phyloP scores from a whole-genome alignment of 1,140 invertebrate genomes.

The Cotesia vestalis region DNA sequence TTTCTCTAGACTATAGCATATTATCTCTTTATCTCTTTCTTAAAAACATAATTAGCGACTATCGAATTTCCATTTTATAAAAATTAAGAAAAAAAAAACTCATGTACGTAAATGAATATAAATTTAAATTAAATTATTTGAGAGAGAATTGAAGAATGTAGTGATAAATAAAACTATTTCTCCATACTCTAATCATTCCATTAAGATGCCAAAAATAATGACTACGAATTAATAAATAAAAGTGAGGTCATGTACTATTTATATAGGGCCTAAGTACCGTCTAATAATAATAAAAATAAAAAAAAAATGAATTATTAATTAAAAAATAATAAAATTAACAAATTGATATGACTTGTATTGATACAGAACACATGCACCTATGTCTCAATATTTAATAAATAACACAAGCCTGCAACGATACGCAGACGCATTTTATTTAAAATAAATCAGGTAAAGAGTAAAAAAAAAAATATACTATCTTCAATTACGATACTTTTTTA shows the following conservation, averaged over 20 bases:
- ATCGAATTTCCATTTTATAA: background rate
- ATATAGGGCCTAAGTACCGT: slow-evolving; percentile 51
- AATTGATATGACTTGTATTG: slow-evolving; percentile 3
- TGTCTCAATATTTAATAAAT: slow-evolving; percentile 35
- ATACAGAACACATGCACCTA: slow-evolving; percentile 30
- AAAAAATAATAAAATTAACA: slow-evolving; percentile 20
- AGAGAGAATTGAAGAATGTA: slow-evolving; percentile 15
- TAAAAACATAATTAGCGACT: background rate
- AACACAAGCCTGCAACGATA: slow-evolving; percentile 1
- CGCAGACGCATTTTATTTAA: background rate
- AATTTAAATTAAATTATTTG: background rate
- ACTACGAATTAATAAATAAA: slow-evolving; percentile 28
- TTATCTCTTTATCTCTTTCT: slow-evolving; percentile 32
- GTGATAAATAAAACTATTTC: background rate
- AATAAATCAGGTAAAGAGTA: too few relatives aligned
- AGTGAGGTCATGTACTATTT: slow-evolving; percentile 42
- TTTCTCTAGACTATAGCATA: slow-evolving; percentile 43
- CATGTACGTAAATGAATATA: background rate
- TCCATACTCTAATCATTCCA: slow-evolving; percentile 9
- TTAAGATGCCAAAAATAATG: slow-evolving; percentile 33
- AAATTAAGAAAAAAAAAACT: background rate
- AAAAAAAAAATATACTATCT: too few relatives aligned
- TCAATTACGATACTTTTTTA: too few relatives aligned
- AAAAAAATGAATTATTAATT: slow-evolving; percentile 26
- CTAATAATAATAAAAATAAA: slow-evolving; percentile 34